phyloP scores from a whole-genome alignment of 2,113 vertebrate species.

The Gasterosteus nipponicus region DNA sequence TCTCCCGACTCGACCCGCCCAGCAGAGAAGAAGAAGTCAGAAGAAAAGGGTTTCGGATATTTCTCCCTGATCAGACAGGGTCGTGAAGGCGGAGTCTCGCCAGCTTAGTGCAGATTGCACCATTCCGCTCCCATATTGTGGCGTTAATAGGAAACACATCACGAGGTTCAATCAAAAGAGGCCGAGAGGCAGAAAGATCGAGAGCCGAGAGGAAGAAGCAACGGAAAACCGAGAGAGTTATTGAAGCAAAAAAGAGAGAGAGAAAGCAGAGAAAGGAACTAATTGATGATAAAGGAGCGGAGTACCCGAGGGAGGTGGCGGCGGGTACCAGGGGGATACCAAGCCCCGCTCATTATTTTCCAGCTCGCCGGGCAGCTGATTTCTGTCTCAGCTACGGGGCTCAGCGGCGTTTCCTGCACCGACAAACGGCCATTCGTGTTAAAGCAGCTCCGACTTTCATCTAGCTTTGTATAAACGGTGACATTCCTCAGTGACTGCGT shows the following conservation, averaged over 20 bases:
- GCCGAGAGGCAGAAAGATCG: slow-evolving; percentile 25
- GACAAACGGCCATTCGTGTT: too few species aligned
- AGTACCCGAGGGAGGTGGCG: slow-evolving; percentile 33
- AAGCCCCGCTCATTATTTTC: slow-evolving; percentile 63
- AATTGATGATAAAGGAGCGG: slow-evolving; percentile 8
- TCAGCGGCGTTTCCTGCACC: slow-evolving; percentile 29
- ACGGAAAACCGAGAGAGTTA: not conserved
- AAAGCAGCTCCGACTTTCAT: not conserved
- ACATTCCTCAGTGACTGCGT: not conserved
- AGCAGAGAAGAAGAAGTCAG: too few species aligned
- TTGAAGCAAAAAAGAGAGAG: not conserved
- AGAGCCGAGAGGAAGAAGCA: slow-evolving; percentile 15
- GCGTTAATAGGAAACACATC: slow-evolving; percentile 66
- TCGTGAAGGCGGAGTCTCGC: slow-evolving; percentile 11
- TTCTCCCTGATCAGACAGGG: not conserved
- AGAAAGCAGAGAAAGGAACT: not conserved
- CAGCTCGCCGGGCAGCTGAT: slow-evolving; percentile 54
- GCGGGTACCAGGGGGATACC: slow-evolving; percentile 41
- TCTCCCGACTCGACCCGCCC: not conserved
- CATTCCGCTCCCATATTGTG: slow-evolving; percentile 44
- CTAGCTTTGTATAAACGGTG: not conserved
- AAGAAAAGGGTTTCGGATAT: not conserved
- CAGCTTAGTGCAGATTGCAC: slow-evolving; percentile 36
- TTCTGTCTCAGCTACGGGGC: slow-evolving; percentile 48
- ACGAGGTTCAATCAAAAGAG: slow-evolving; percentile 56